Evolutionary conservation across 2,797 vertebrate genomes (phyloP), one percentile per base, ranked within the genome.

Genomic region (Artibeus lituratus): DNA sequence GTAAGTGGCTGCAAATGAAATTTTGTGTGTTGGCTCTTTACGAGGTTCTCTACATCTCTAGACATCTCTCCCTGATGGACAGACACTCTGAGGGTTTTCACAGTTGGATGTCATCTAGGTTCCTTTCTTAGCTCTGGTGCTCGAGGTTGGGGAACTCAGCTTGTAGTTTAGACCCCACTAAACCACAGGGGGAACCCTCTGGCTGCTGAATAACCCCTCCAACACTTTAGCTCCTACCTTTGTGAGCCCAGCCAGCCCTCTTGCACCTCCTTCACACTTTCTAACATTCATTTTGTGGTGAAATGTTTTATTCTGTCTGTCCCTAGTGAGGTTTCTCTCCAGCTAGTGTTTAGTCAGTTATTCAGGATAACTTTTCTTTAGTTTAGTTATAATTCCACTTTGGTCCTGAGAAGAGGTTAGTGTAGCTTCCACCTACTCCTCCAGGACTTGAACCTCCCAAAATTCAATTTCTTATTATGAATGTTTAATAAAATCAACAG

Each of bases 401-500:
- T 65, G 14, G 32, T 65, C 62, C 32, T 65, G 62, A 29, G 62
- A 65, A 65, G 32, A n/a, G 32, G 62, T 65, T 65, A 65, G 59
- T 65, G 62, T n/a, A n/a, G 29, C 32, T 65, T 65, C 29, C 14
- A 32, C 62, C 29, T 65, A 65, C 62, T 65, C 62, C 32, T n/a
- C 32, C 14, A n/a, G 14, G 32, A n/a, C 14, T 65, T 65, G 15
- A 5, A 65, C n/a, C 62, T 65, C 62, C n/a, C 16, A 57, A 98
- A 98, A 86, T 95, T 86, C 91, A 94, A 70, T 62, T 98, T 97
- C 90, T 90, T 98, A 96, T 94, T 97, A 97, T 90, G 91, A 98
- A 97, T 78, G 86, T 97, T 98, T 98, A 98, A 97, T 98, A 98
- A 98, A 98, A 98, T 97, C 93, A 97, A 97, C 90, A 97, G 95